Conservation (phyloP, 2,113 vertebrate species). For the Dipodomys merriami region DNA sequence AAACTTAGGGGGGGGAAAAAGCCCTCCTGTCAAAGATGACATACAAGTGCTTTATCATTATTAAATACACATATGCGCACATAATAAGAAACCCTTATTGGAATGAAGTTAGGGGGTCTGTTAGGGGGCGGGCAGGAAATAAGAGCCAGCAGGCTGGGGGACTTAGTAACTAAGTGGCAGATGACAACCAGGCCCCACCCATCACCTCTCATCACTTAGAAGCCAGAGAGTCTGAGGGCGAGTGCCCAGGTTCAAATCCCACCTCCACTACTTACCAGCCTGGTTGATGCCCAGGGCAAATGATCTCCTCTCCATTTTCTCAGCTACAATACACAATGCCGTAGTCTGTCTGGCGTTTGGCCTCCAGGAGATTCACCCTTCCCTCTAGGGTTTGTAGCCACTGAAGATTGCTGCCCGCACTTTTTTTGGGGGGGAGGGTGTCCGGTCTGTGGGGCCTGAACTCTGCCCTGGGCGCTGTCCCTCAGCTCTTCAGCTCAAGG, state of each 20-base stretch:
- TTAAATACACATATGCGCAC: conserved; percentile 33
- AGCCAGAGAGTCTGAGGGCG: not conserved
- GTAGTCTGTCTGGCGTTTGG: not conserved
- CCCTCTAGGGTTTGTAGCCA: not conserved
- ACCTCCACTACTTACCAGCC: not conserved
- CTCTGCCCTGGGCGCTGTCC: no score
- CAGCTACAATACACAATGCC: not conserved
- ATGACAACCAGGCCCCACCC: not conserved
- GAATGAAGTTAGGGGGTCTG: conserved; percentile 18
- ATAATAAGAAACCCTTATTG: not conserved
- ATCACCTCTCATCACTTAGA: not conserved
- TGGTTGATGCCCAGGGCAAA: not conserved
- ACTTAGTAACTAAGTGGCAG: not conserved
- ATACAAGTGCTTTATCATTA: conserved; percentile 60
- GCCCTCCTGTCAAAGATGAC: conserved; percentile 65
- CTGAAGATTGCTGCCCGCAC: not conserved
- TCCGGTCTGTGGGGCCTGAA: no score
- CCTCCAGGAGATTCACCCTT: not conserved
- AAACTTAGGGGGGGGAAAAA: conserved; percentile 52
- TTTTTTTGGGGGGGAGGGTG: no score
- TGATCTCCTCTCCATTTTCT: not conserved
- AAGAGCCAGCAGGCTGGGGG: not conserved
- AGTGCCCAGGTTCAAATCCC: not conserved
- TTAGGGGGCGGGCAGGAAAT: not conserved
- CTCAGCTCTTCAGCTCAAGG: no score